phyloP scores from a whole-genome alignment of 2,113 vertebrate species.

The Rhea pennata region DNA sequence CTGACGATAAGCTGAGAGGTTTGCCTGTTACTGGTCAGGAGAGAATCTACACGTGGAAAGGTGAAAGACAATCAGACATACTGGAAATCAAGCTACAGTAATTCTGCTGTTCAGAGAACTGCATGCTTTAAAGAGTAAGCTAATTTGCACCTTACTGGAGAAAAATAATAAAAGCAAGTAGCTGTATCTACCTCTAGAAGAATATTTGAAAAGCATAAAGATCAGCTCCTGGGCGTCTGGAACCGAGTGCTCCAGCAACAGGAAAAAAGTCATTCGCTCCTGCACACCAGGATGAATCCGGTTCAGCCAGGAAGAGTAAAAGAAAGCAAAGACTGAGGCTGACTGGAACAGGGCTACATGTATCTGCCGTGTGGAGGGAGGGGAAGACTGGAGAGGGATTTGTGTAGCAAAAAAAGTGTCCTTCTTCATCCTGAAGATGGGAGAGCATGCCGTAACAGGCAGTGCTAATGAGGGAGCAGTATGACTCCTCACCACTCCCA shows the following conservation, averaged over 20 bases:
- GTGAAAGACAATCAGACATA: neutral
- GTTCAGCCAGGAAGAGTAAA: neutral
- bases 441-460: neutral
- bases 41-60: neutral
- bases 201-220: neutral
- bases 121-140: neutral
- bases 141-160: neutral
- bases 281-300: neutral
- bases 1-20: neutral
- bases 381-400: conserved; percentile 36
- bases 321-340: neutral
- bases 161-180: neutral
- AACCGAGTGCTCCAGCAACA: neutral
- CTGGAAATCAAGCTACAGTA: neutral
- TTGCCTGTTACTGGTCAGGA: neutral
- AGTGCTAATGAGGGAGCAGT: neutral
- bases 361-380: neutral
- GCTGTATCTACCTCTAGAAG: neutral
- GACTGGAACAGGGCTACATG: neutral
- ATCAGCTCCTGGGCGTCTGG: accelerated
- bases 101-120: neutral
- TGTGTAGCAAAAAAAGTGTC: neutral
- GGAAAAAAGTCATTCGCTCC: neutral
- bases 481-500: neutral
- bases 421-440: neutral